These are phyloP conservation scores for Coenonympha arcania DNA, from an alignment of 2,888 invertebrate species.

Conservation along the genomic window DNA sequence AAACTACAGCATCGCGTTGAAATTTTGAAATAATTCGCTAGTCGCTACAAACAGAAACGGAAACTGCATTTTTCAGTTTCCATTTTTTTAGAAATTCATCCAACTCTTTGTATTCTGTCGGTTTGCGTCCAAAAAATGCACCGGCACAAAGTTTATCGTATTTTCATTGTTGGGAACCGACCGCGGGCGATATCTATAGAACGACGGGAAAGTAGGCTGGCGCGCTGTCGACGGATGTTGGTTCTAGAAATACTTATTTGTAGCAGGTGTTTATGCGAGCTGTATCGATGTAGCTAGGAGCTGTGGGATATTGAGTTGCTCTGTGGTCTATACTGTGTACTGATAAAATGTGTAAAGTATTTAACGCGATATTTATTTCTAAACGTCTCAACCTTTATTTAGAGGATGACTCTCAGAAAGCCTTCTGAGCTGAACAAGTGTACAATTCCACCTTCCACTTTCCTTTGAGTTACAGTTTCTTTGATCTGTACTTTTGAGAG, in stretches of 20 bases:
- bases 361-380: too few species aligned
- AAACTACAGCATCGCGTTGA: too few species aligned
- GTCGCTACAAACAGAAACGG: slow-evolving; percentile 8
- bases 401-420: too few species aligned
- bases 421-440: too few species aligned
- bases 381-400: too few species aligned
- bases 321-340: not conserved
- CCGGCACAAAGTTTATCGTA: slow-evolving; percentile 20
- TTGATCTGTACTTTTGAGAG: too few species aligned
- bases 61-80: slow-evolving; percentile 7
- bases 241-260: slow-evolving; percentile 1
- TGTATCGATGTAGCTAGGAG: not conserved
- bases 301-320: not conserved
- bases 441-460: too few species aligned
- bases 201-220: slow-evolving; percentile 8
- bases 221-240: not conserved
- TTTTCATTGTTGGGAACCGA: slow-evolving; percentile 19
- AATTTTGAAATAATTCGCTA: slow-evolving; percentile 7
- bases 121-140: slow-evolving; percentile 16
- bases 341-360: too few species aligned
- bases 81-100: slow-evolving; percentile 15
- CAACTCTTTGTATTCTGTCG: slow-evolving; percentile 16
- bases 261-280: not conserved
- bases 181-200: slow-evolving; percentile 6
- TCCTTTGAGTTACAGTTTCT: too few species aligned